Evolutionary conservation across 2,113 vertebrate species (phyloP).

Genomic region (Leptobrachium leishanense): DNA sequence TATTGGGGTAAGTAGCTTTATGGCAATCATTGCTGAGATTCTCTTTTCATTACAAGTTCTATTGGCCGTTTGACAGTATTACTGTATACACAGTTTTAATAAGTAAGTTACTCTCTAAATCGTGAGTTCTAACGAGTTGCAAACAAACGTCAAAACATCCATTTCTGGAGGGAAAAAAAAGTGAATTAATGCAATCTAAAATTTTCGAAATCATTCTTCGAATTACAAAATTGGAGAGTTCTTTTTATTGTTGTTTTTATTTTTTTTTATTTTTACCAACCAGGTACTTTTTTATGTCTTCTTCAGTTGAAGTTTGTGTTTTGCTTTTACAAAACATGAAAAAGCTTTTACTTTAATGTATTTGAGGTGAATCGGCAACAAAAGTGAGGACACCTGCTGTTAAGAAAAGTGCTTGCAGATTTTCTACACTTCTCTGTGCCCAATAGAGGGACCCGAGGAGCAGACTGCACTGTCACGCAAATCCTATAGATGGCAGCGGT

Average conservation of each 20-base stretch:
- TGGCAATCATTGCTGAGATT: too few relatives aligned
- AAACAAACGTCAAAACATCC: too few relatives aligned
- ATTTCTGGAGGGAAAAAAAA: too few relatives aligned
- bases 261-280: conserved; percentile 55
- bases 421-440: conserved; percentile 50
- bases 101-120: too few relatives aligned
- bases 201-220: too few relatives aligned
- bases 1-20: too few relatives aligned
- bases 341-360: conserved; percentile 71
- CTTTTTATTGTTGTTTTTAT: not conserved
- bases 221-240: too few relatives aligned
- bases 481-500: conserved; percentile 89
- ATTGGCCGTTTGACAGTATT: too few relatives aligned
- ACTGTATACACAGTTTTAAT: too few relatives aligned
- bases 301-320: conserved; percentile 60
- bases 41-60: too few relatives aligned
- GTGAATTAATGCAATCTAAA: too few relatives aligned
- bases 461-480: conserved; percentile 16
- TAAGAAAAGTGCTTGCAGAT: conserved; percentile 69
- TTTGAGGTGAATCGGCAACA: conserved; percentile 61
- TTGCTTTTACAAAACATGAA: conserved; percentile 68
- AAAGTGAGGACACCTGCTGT: conserved; percentile 83
- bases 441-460: conserved; percentile 62
- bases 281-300: conserved; percentile 51
- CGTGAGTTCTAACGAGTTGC: too few relatives aligned